A percentile compares a stretch with the other conserved stretches of the same genome.
phyloP scores from a whole-genome alignment of 2,797 vertebrate genomes.

The Phyllotis vaccarum region DNA sequence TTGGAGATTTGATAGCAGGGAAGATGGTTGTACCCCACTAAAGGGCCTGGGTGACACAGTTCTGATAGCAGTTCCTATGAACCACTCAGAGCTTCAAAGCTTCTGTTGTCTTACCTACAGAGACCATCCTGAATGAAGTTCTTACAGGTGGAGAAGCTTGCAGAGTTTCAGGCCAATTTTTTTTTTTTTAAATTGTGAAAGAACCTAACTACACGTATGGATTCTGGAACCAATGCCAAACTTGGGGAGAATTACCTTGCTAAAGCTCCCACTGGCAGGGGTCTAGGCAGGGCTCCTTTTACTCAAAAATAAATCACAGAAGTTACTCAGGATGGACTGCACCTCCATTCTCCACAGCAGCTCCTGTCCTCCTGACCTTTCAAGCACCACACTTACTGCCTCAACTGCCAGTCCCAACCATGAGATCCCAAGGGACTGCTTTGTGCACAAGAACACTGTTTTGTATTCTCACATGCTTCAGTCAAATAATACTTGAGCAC shows the following conservation, averaged over 20 bases:
- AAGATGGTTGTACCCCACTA: background rate
- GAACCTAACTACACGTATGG: background rate
- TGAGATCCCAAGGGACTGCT: background rate
- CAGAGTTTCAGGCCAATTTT: constrained; percentile 34
- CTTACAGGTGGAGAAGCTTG: background rate
- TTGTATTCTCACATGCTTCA: background rate
- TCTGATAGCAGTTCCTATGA: background rate
- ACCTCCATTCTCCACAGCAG: background rate
- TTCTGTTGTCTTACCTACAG: constrained; percentile 2
- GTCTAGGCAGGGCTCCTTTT: background rate
- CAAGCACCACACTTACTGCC: background rate
- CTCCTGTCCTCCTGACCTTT: constrained; percentile 17
- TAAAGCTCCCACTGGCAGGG: background rate
- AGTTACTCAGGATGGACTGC: background rate
- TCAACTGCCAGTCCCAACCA: constrained; percentile 1
- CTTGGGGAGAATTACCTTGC: constrained; percentile 10
- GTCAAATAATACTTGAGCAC: background rate
- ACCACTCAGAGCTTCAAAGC: background rate
- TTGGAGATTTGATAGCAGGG: background rate
- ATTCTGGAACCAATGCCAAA: background rate
- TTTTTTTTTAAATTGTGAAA: no score
- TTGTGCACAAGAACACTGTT: background rate
- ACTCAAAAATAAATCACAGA: constrained; percentile 3
- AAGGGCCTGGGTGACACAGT: background rate
- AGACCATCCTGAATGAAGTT: background rate